Evolutionary conservation across 2,797 vertebrate species (phyloP).

Genomic region (Syngnathus rostellatus): DNA sequence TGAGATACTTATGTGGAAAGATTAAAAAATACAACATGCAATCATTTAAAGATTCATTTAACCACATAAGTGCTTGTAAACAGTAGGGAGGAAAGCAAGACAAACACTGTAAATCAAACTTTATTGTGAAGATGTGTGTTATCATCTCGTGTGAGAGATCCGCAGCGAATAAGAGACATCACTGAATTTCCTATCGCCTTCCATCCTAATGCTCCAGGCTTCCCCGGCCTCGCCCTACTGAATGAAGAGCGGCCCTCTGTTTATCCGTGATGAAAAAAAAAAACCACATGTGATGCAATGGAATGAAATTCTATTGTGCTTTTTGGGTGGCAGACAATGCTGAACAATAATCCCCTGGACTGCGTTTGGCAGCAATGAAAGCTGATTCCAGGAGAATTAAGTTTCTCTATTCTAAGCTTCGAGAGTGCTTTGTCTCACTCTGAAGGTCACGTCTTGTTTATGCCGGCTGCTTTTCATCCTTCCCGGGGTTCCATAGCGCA

Average conservation of each 20-base stretch:
- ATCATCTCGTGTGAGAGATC: not conserved
- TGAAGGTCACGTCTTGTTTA: constrained; percentile 60
- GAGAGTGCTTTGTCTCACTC: constrained; percentile 39
- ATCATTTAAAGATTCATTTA: not conserved
- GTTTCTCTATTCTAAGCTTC: constrained; percentile 55
- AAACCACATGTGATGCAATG: constrained; percentile 27
- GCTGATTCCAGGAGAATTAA: constrained; percentile 44
- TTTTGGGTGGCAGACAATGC: constrained; percentile 12
- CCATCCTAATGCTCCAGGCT: constrained; percentile 33
- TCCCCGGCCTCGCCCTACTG: not conserved
- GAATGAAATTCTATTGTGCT: constrained; percentile 23
- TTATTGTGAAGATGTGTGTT: not conserved
- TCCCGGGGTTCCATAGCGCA: constrained; percentile 48
- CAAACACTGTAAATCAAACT: not conserved
- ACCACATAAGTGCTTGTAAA: not conserved
- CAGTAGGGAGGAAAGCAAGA: not conserved
- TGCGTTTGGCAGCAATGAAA: constrained; percentile 27
- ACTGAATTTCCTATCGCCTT: constrained; percentile 37
- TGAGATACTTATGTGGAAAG: not conserved
- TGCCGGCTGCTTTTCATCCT: constrained; percentile 47
- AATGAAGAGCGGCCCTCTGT: constrained; percentile 9
- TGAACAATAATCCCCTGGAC: constrained; percentile 24
- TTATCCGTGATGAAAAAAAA: constrained; percentile 12
- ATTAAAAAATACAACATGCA: not conserved
- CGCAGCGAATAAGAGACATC: not conserved